Evolutionary conservation across 2,888 invertebrate genomes (phyloP), one percentile per base, ranked within the genome.

Genomic region (Thereva nobilitata): DNA sequence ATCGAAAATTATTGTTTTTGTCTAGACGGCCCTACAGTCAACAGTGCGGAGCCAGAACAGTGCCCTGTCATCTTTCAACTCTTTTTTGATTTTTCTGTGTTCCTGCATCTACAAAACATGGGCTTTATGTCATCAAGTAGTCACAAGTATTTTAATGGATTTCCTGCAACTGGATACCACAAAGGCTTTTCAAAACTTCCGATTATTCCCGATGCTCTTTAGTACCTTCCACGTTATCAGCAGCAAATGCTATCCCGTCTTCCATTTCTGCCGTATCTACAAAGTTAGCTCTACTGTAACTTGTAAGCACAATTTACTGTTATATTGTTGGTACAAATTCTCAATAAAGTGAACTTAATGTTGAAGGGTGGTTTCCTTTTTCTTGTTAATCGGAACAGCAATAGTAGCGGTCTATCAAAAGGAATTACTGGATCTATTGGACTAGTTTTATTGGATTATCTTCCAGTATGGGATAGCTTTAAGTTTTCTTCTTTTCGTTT

Each of bases 11-110:
- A 23, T 59, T 40, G 38, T 34, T 47, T 47, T 47, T 12, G 59
- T 59, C 59, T 59, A 59, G 59, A 59, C 59, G 49, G 23, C 23
- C 23, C 23, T 23, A 23, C 23, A 23, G 23, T 23, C 23, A 23
- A 23, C 23, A 23, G 23, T 23, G 23, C 23, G 23, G 23, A 23
- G 23, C 23, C 23, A 23, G 23, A 23, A 2, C 23, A 23, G 23
- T 23, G 2, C 23, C 23, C 23, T 23, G 23, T 23, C 23, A 23
- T 23, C 23, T 23, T 23, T 23, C 23, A 23, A 23, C 23, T 23
- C 2, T 23, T 23, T 23, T 23, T 23, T 23, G 23, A 23, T 23
- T 23, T n/a, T 23, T 23, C 23, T 23, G 23, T 23, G 23, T 23
- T 23, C 23, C 23, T 23, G 23, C 23, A 23, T 23, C 23, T 2